Evolutionary conservation across 2,888 invertebrate species (phyloP).

Genomic region (Amiota mariae): DNA sequence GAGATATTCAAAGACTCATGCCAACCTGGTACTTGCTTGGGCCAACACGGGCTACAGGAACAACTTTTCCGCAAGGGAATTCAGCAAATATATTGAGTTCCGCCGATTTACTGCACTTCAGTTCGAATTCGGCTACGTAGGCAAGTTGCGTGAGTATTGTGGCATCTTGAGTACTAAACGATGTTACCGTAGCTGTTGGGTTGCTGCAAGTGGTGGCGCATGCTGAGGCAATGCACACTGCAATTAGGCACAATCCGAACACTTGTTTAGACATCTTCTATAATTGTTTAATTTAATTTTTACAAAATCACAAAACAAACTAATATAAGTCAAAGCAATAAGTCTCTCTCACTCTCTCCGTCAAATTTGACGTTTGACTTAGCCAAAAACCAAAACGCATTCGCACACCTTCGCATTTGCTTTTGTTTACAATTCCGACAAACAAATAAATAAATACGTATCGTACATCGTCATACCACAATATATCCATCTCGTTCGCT

Average conservation of each 20-base stretch:
- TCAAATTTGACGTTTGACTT: constrained; percentile 22
- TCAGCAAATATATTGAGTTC: constrained; percentile 90
- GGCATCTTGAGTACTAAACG: constrained; percentile 94
- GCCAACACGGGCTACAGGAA: constrained; percentile 86
- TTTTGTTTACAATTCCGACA: too few relatives aligned
- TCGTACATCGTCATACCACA: too few relatives aligned
- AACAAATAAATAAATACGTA: too few relatives aligned
- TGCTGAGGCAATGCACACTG: constrained; percentile 46
- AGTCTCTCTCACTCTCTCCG: not conserved
- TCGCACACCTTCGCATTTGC: too few relatives aligned
- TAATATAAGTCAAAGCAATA: not conserved
- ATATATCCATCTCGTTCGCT: not conserved
- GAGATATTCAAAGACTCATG: not conserved
- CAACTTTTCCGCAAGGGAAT: constrained; percentile 84
- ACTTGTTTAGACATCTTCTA: constrained; percentile 59
- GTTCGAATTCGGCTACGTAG: constrained; percentile 90
- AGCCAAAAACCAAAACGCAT: too few relatives aligned
- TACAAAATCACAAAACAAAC: constrained; percentile 9
- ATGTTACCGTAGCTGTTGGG: constrained; percentile 82
- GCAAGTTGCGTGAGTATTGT: constrained; percentile 92
- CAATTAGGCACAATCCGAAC: constrained; percentile 54
- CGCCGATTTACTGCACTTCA: constrained; percentile 84
- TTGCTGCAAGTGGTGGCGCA: constrained; percentile 75
- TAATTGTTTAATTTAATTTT: not conserved
- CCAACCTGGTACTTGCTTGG: constrained; percentile 89